Evolutionary conservation across 2,113 vertebrate genomes (phyloP), one percentile per base, ranked within the genome.

Genomic region (Pachypanchax playfairii): DNA sequence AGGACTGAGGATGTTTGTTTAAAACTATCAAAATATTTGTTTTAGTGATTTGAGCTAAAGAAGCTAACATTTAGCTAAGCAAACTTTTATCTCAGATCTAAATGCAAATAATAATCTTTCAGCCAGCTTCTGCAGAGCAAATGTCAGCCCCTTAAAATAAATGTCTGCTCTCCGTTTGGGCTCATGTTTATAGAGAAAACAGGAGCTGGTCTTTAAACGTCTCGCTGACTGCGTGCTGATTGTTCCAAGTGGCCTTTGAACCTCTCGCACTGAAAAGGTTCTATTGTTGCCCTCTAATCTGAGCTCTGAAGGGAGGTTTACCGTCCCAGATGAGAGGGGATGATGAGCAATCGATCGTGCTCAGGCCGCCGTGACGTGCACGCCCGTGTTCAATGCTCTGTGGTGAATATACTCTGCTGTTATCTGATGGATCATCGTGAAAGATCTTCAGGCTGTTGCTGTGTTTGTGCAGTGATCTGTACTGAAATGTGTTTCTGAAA

Each of bases 261-360:
- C 8, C 5, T 15, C 49, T 26, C 44, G 46, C 6, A 28, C 58
- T 57, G 4, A 36, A 31, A 61, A 41, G 46, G 38, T 64, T n/a
- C 61, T 31, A 35, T 70, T 55, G 65, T 60, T 61, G 48, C 77
- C 39, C 47, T 71, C 43, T 64, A 43, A 39, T 64, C 72, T 82
- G 65, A 4, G 31, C 63, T 53, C 78, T 50, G 62, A 46, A 26
- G 50, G 15, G 71, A 79, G 78, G 79, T 72, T 76, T 83, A 69
- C 26, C 42, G 25, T 58, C 73, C 44, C 25, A 49, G 79, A 86
- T 67, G 69, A 80, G 42, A 29, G 60, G 70, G 59, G 74, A 84
- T 85, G 82, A 87, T 85, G 80, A 83, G 74, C 67, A 79, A 87
- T 88, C 69, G 79, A 88, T 71, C 76, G 3, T 56, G 63, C 58